phyloP scores from a whole-genome alignment of 2,888 invertebrate genomes.

The Busseola fusca region DNA sequence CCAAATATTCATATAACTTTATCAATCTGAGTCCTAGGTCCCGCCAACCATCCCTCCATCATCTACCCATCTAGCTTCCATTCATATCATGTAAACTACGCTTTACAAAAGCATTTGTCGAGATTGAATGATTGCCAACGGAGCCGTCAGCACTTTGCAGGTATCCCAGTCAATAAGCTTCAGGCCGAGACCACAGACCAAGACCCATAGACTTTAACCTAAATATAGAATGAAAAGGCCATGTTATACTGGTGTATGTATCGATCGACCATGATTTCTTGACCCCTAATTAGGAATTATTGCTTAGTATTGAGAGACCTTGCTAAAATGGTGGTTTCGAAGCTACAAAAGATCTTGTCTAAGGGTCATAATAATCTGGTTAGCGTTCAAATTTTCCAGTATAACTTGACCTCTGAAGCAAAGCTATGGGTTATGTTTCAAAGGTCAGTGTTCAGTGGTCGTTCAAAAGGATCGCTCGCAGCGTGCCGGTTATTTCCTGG shows the following conservation, averaged over 20 bases:
- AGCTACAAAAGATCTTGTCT: conserved; percentile 39
- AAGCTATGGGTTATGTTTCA: not conserved
- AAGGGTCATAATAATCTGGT: conserved; percentile 48
- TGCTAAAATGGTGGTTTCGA: conserved; percentile 20
- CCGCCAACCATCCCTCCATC: not conserved
- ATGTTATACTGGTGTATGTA: conserved; percentile 12
- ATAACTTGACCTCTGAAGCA: conserved; percentile 1
- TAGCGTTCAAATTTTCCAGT: conserved; percentile 5
- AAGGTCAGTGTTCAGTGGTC: conserved; percentile 26
- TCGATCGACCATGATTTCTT: not conserved
- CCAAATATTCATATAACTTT: not conserved
- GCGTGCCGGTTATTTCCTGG: conserved; percentile 52
- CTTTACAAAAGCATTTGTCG: conserved; percentile 58
- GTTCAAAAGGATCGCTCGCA: conserved; percentile 40
- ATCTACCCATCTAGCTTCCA: conserved; percentile 8
- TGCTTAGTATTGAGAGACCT: conserved; percentile 3
- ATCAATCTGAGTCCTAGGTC: not conserved
- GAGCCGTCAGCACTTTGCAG: conserved; percentile 53
- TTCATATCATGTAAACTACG: conserved; percentile 26
- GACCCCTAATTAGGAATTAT: not conserved
- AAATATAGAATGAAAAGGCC: not conserved
- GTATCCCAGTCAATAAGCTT: conserved; percentile 53
- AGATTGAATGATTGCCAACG: conserved; percentile 57
- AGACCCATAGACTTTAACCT: conserved; percentile 19
- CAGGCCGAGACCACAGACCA: not conserved